Evolutionary conservation across 2,797 vertebrate genomes (phyloP).

Genomic region (Hemitrygon akajei): DNA sequence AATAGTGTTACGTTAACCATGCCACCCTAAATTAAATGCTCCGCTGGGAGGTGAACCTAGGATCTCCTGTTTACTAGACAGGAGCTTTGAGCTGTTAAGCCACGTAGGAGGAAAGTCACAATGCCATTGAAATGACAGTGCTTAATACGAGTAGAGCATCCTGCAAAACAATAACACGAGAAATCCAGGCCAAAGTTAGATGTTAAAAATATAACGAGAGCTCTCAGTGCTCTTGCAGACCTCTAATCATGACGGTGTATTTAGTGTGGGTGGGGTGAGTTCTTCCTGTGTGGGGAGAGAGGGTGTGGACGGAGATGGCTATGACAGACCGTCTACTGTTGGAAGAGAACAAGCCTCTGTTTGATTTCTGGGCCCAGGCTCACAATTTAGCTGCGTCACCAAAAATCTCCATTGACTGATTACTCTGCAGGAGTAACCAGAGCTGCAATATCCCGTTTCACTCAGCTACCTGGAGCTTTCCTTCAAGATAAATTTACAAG

Average conservation of each 20-base stretch:
- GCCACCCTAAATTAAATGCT: too few species aligned
- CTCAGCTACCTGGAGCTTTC: conserved; percentile 17
- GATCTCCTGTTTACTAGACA: too few species aligned
- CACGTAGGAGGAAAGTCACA: too few species aligned
- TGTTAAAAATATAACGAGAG: background rate
- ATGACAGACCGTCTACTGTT: conserved; percentile 21
- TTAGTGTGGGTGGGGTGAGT: conserved; percentile 20
- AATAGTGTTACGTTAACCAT: too few species aligned
- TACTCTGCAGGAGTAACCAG: background rate
- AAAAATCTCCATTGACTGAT: background rate
- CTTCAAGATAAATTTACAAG: conserved; percentile 1
- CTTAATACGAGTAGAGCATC: background rate
- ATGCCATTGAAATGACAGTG: background rate
- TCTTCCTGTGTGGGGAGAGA: conserved; percentile 10
- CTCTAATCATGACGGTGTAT: background rate
- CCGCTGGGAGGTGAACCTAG: too few species aligned
- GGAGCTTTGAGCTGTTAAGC: too few species aligned
- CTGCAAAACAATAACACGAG: background rate
- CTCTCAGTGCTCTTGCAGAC: background rate
- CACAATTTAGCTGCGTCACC: background rate
- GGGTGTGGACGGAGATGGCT: background rate
- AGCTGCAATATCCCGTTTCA: conserved; percentile 5
- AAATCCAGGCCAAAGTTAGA: background rate
- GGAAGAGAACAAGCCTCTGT: conserved; percentile 14
- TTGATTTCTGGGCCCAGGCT: background rate